phyloP scores from a whole-genome alignment of 2,113 vertebrate genomes.

The Apaloderma vittatum region DNA sequence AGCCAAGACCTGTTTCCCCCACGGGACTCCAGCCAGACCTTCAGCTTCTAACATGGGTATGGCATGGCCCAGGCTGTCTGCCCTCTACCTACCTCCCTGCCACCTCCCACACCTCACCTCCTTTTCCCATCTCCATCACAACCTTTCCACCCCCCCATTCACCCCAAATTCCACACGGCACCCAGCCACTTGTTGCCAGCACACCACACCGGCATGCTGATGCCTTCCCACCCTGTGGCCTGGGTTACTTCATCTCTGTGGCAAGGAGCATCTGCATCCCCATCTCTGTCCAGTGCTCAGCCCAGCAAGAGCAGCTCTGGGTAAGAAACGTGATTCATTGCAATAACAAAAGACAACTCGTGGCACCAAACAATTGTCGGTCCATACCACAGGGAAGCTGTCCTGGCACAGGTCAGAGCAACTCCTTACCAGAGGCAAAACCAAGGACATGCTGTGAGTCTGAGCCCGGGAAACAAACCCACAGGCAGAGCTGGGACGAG shows the following conservation, averaged over 20 bases:
- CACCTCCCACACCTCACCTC: background rate
- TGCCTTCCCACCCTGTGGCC: background rate
- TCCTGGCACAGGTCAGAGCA: background rate
- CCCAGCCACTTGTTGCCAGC: background rate
- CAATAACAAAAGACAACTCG: background rate
- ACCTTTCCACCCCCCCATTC: background rate
- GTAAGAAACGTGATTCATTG: conserved; percentile 7
- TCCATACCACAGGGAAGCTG: background rate
- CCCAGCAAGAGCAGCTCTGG: fast-evolving
- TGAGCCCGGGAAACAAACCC: background rate
- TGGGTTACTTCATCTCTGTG: conserved; percentile 6
- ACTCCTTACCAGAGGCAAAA: background rate
- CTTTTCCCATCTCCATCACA: background rate
- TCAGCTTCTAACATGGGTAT: background rate
- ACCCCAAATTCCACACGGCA: fast-evolving
- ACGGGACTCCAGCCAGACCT: background rate
- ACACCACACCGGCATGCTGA: fast-evolving
- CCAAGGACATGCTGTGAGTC: background rate
- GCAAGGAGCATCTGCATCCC: background rate
- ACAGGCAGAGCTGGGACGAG: fast-evolving
- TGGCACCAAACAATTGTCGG: background rate
- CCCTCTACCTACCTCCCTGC: background rate
- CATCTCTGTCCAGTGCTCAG: background rate
- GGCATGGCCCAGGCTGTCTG: fast-evolving
- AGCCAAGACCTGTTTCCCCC: background rate